Evolutionary conservation across 2,113 vertebrate species (phyloP), one percentile per base, ranked within the genome.

Genomic region (Ochotona princeps): DNA sequence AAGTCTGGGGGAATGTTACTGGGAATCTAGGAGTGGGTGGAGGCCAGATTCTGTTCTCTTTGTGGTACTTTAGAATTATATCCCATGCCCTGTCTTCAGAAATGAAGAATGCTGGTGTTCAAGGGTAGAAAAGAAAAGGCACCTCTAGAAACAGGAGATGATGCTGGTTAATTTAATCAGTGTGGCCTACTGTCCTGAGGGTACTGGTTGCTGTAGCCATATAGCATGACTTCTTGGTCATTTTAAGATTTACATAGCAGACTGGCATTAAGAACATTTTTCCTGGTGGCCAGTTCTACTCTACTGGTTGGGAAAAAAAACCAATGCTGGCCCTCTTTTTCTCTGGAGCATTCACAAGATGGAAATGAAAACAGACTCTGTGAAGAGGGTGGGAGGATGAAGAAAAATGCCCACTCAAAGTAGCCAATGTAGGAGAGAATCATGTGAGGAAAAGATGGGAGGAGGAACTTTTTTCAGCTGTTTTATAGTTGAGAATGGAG

Each of bases 81-180:
- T 94, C 91, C n/a, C 87, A 82, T 23, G 17, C 25, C 44, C 32
- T 79, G 73, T 87, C 81, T 96, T 92, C 35, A 74, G 57, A 92
- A 94, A 92, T 92, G 83, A 82, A 93, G 65, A 95, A 75, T 90
- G 35, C 79, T 84, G 65, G 88, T 89, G 85, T 66, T 76, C 49
- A 81, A 84, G 84, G 49, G 63, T 82, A 87, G 92, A 78, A 84
- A 83, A 82, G 67, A 70, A 87, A 90, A 83, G n/a, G 70, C 85
- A 82, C 86, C 96, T 92, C 85, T 92, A 94, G 88, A 90, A 96
- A 96, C 1, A 8, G 81, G 90, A 92, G 76, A 44, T 25, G 30
- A 57, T 87, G 79, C 32, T 70, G 84, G 51, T 54, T 93, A 95
- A 92, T 92, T 75, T 47, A 88, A 90, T 95, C 88, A 93, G 12